Evolutionary conservation across 2,888 invertebrate genomes (phyloP).

Genomic region (Xanthia togata): DNA sequence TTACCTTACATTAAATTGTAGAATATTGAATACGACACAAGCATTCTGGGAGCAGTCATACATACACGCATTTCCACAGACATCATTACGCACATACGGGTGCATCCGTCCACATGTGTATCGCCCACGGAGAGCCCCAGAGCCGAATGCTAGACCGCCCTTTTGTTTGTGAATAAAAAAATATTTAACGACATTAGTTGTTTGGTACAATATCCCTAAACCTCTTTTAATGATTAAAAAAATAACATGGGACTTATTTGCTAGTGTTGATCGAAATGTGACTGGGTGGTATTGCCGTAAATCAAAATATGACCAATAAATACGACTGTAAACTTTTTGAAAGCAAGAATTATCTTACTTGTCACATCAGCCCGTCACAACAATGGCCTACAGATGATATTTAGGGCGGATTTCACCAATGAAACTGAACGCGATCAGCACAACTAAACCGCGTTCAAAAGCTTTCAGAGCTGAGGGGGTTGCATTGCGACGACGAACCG

Average conservation of each 20-base stretch:
- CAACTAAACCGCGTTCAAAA: not conserved
- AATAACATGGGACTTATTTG: slow-evolving; percentile 27
- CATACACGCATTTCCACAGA: slow-evolving; percentile 68
- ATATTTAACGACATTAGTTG: slow-evolving; percentile 6
- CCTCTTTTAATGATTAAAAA: slow-evolving; percentile 26
- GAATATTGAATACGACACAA: slow-evolving; percentile 80
- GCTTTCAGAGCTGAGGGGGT: no score
- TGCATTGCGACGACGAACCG: no score
- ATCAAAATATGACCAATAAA: slow-evolving; percentile 27
- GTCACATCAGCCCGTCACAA: no score
- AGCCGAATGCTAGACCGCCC: slow-evolving; percentile 71
- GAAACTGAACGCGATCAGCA: not conserved
- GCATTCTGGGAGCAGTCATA: slow-evolving; percentile 71
- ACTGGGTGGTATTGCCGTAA: slow-evolving; percentile 9
- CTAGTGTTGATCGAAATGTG: not conserved
- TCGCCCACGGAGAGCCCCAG: slow-evolving; percentile 71
- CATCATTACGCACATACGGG: slow-evolving; percentile 61
- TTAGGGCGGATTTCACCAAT: not conserved
- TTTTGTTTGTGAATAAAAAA: slow-evolving; percentile 42
- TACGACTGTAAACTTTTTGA: not conserved
- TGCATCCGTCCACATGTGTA: slow-evolving; percentile 68
- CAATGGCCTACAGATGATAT: no score
- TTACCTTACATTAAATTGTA: slow-evolving; percentile 73
- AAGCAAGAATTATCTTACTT: not conserved
- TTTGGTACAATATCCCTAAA: slow-evolving; percentile 20